A percentile compares a stretch with the other conserved stretches of the same genome.
Evolutionary conservation across 2,797 vertebrate genomes (phyloP).

Genomic region (Crossoptilon crossoptilon): DNA sequence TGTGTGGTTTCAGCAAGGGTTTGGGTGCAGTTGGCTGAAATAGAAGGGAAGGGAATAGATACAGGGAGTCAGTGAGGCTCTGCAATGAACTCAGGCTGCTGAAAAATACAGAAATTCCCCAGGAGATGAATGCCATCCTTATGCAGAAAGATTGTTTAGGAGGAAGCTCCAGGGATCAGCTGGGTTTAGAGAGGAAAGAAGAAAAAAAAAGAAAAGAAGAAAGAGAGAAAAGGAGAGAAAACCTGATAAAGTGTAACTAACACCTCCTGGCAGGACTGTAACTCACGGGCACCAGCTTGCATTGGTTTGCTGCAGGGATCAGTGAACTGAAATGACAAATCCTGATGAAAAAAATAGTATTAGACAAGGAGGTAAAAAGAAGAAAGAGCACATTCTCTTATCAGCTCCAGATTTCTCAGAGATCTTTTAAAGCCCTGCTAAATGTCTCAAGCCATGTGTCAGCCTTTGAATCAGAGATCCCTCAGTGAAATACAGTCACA

Average conservation of each 20-base stretch:
- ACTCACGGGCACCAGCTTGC: background rate
- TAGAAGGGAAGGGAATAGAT: background rate
- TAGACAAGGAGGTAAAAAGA: background rate
- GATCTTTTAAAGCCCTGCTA: background rate
- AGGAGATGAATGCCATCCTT: background rate
- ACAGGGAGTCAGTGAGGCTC: background rate
- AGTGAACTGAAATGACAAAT: conserved; percentile 2
- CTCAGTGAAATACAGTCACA: background rate
- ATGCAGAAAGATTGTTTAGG: background rate
- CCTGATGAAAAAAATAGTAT: background rate
- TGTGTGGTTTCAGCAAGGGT: background rate
- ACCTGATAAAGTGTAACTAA: conserved; percentile 41
- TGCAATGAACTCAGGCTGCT: background rate
- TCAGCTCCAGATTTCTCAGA: background rate
- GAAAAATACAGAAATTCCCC: background rate
- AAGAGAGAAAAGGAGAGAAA: background rate
- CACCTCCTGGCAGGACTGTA: background rate
- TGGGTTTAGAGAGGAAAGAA: background rate
- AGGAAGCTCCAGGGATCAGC: background rate
- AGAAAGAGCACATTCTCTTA: background rate
- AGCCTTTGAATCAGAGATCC: background rate
- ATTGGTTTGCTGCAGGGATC: conserved; percentile 12
- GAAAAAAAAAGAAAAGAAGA: fast-evolving
- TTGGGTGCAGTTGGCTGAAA: background rate
- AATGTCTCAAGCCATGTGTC: background rate